Base-by-base conservation (phyloP, 2,888 invertebrate genomes). In the Eristalis arbustorum region DNA sequence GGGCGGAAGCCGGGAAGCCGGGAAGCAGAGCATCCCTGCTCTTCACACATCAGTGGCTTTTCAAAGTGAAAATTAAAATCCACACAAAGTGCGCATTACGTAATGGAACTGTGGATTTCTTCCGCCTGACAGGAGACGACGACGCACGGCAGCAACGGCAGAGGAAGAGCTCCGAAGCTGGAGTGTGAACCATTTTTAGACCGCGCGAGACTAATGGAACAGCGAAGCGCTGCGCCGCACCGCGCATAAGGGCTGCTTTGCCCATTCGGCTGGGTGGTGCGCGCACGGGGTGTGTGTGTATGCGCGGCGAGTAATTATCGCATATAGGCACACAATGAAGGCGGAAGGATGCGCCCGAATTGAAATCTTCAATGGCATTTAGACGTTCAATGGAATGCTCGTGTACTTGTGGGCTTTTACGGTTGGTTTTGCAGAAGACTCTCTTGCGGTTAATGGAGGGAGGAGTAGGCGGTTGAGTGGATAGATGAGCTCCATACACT, bases 1-100 rank as follows among this genome's bases (percentile, higher is more conserved):
- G 78, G 73, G 69, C 74, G 78, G 31, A 4, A 10, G 10, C 22
- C 63, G 62, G 13, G 57, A 4, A 14, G 57, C 25, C 4, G 57
- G 25, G 23, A 75, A 25, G 56, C 57, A 62, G 63, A 64, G 23
- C 73, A 66, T 78, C 87, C 66, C 78, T 74, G 67, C 83, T 49
- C 49, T 83, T 87, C 83, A 87, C 87, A 87, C 87, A 87, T 87
- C 87, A 87, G 87, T 87, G 82, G 83, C 87, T 87, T 83, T 87
- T 68, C 62, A 83, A 78, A 83, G 74, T 71, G 83, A 72, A 87
- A 87, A 83, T 87, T 83, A 83, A 87, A 87, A 87, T 87, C 78
- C 78, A 83, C 78, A 87, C 87, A 87, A 87, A 87, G 87, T 87
- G 87, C 87, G 87, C 87, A 83, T 87, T 83, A 87, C 78, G 66